A percentile compares a stretch with the other conserved stretches of the same genome.
phyloP scores from a whole-genome alignment of 2,113 vertebrate species.

The Periophthalmus modestus region DNA sequence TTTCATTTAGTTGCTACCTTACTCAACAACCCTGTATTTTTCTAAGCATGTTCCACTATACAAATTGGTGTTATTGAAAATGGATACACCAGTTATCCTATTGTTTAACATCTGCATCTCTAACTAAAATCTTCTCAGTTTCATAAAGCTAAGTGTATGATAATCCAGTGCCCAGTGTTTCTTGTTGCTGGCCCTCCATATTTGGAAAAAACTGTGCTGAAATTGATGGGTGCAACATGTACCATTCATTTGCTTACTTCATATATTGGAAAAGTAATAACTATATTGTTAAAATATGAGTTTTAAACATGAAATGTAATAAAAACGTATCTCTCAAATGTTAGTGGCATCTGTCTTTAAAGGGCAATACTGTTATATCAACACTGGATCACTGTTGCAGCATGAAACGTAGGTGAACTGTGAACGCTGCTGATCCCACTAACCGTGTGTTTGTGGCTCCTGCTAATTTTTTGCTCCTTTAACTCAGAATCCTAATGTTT shows the following conservation, averaged over 20 bases:
- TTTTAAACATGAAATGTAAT: background rate
- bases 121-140: background rate
- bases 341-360: background rate
- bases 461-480: background rate
- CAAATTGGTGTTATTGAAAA: no score
- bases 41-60: no score
- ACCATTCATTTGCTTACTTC: no score
- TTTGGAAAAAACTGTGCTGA: background rate
- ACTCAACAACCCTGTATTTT: no score
- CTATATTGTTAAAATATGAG: background rate
- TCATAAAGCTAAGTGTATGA: background rate
- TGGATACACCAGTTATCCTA: no score
- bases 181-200: background rate
- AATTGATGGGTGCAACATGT: background rate
- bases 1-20: no score
- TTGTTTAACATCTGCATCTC: background rate
- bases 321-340: background rate
- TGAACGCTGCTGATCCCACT: background rate
- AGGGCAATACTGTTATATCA: background rate
- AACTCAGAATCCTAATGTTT: constrained; percentile 20
- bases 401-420: background rate
- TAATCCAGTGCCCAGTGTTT: background rate
- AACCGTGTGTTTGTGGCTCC: constrained; percentile 6
- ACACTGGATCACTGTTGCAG: background rate
- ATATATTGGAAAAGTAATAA: background rate